A percentile compares a stretch with the other conserved stretches of the same genome.
phyloP scores from a whole-genome alignment of 2,797 vertebrate genomes.

The Bufotes viridis region DNA sequence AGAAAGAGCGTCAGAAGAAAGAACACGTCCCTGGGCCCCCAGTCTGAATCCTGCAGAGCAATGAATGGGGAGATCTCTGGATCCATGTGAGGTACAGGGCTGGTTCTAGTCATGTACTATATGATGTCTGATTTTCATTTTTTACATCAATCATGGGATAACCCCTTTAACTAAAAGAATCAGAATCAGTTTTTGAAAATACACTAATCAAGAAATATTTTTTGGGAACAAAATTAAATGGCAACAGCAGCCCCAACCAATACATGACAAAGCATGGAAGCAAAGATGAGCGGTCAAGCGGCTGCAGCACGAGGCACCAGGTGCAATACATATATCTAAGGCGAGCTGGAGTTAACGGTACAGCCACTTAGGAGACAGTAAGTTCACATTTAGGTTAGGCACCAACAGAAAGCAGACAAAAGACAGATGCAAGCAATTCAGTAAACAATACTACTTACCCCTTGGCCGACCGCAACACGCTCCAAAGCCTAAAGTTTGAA shows the following conservation, averaged over 20 bases:
- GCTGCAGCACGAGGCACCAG: not conserved
- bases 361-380: conserved; percentile 62
- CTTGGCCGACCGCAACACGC: conserved; percentile 78
- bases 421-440: conserved; percentile 67
- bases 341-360: conserved; percentile 45
- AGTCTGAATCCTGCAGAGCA: too few species aligned
- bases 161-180: not conserved
- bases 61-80: too few species aligned
- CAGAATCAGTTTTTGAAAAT: not conserved
- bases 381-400: conserved; percentile 74
- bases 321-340: not conserved
- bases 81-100: too few species aligned
- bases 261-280: not conserved
- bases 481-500: conserved; percentile 78
- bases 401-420: conserved; percentile 67
- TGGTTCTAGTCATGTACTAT: too few species aligned
- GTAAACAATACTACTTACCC: conserved; percentile 79
- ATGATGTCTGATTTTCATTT: too few species aligned
- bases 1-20: too few species aligned
- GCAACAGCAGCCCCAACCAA: not conserved
- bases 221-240: not conserved
- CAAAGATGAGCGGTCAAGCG: not conserved
- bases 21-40: too few species aligned
- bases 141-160: not conserved
- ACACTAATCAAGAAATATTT: not conserved